Conservation (phyloP, 2,888 invertebrate species). For the Ellobium chinense region DNA sequence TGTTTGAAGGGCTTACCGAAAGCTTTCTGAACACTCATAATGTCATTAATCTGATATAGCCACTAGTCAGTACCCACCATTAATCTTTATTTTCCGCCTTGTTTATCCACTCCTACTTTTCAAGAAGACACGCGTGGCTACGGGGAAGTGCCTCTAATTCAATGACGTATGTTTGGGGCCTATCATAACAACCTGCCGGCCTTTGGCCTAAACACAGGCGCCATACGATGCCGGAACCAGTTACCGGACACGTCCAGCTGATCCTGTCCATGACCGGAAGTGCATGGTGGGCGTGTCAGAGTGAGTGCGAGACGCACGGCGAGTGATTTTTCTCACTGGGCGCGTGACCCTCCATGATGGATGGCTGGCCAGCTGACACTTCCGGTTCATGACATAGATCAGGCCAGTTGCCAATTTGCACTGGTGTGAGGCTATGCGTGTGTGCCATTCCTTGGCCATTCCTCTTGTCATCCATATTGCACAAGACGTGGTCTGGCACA, state of each 20-base stretch:
- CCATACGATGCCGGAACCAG: constrained; percentile 9
- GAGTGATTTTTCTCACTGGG: background rate
- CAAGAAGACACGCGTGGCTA: background rate
- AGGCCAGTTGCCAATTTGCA: too few species aligned
- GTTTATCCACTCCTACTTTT: background rate
- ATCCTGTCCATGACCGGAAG: constrained; percentile 22
- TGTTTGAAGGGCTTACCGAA: background rate
- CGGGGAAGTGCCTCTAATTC: background rate
- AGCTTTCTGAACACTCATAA: too few species aligned
- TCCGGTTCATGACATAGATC: background rate
- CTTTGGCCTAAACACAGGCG: background rate
- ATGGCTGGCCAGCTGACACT: background rate
- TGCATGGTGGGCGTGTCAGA: background rate
- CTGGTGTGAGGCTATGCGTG: too few species aligned
- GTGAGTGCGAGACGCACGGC: background rate
- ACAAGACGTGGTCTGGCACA: too few species aligned
- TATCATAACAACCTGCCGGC: background rate
- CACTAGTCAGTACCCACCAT: too few species aligned
- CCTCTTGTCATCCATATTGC: too few species aligned
- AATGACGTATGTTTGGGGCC: background rate
- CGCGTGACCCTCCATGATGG: background rate
- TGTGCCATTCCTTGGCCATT: too few species aligned
- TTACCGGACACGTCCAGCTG: constrained; percentile 1
- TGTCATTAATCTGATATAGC: too few species aligned
- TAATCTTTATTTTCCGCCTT: background rate